Conservation (phyloP, 2,113 vertebrate species). For the Thalassoma bifasciatum region DNA sequence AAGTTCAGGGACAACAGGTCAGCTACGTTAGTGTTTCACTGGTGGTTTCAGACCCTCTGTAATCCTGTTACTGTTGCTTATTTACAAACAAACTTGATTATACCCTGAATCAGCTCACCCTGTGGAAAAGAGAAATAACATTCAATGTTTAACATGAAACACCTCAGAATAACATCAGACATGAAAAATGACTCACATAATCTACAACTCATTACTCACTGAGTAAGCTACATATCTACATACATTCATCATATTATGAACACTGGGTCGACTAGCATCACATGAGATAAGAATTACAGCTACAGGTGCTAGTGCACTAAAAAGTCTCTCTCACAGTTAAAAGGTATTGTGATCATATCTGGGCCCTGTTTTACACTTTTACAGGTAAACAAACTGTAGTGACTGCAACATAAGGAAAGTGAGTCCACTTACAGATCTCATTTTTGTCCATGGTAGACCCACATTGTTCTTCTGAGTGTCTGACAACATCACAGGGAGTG, state of each 20-base stretch:
- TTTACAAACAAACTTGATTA: neutral
- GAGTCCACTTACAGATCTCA: too few relatives aligned
- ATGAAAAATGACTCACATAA: neutral
- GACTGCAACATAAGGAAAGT: neutral
- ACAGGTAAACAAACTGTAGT: too few relatives aligned
- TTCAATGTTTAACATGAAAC: constrained; percentile 6
- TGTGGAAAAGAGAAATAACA: neutral
- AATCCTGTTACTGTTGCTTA: neutral
- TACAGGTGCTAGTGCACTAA: neutral
- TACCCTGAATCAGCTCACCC: neutral
- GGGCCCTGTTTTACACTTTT: neutral
- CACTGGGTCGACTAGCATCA: constrained; percentile 17
- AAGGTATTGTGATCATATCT: neutral
- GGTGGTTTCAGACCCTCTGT: neutral
- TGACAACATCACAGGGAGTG: neutral
- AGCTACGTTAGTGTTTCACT: neutral
- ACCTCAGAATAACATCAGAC: neutral
- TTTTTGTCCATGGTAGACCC: neutral
- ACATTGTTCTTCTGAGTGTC: neutral
- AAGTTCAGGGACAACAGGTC: neutral
- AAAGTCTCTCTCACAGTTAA: neutral
- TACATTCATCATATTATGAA: constrained; percentile 17
- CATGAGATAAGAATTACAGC: neutral
- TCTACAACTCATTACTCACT: neutral
- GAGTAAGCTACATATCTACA: constrained; percentile 14